Base-by-base conservation (phyloP, 92 coral and sea anemone species). In the Zoanthus gigantus region DNA sequence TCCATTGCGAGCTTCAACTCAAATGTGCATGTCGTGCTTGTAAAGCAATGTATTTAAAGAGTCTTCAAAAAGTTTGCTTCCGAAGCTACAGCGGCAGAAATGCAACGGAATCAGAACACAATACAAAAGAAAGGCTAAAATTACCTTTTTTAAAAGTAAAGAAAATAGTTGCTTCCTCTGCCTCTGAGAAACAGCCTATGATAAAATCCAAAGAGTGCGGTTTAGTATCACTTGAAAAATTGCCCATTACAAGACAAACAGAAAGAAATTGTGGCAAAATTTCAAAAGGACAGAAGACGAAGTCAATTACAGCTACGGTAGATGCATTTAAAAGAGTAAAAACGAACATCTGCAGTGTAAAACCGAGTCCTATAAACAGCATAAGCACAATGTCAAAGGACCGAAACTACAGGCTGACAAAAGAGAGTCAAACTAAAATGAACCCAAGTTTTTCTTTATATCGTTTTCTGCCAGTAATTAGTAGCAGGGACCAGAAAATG, bases 231-330 rank as follows among this genome's bases (percentile, higher is more conserved):
- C 65, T n/a, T 15, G 84, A 61, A 46, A 61, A 44, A 7, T 1
- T 61, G 57, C 34, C 12, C 34, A 54, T 32, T 34, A 37, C 84
- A 18, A 60, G 47, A 6, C 79, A 75, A 45, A 45, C 16, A 34
- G 28, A 75, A 75, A 5, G 8, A 47, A 75, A 9, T 4, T 44
- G 56, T 58, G 46, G 34, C 46, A 34, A 17, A 78, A 17, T 7
- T 34, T 11, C 31, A 37, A 79, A 34, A 16, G 34, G 46, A 57
- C 54, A 37, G 12, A 61, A 14, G 8, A 79, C 0, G 30, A 18
- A 61, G 34, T 79, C 73, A 34, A 79, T 65, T 32, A 58, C 84
- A 79, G 71, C 71, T 57, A 30, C 71, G 11, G 60, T 79, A 7
- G 72, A 61, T 23, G 84, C 18, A 45, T 58, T 79, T 7, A 61